A percentile compares a stretch with the other conserved stretches of the same genome.
These are phyloP conservation scores for Bombus confusus DNA, from an alignment of 1,140 invertebrate species.

Conservation along the genomic window DNA sequence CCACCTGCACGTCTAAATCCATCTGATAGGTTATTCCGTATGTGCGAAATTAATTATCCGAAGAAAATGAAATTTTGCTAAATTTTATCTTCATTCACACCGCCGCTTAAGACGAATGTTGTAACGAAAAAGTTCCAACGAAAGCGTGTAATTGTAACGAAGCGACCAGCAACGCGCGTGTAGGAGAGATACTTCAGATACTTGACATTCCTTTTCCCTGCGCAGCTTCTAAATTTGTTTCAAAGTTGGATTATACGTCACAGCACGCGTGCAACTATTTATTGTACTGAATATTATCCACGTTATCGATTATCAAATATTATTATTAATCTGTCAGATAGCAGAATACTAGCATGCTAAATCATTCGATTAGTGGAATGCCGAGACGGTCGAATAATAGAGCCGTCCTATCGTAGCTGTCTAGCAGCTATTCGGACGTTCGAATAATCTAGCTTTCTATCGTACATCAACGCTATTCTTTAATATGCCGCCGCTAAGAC, in stretches of 20 bases:
- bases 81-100: no score
- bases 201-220: neutral
- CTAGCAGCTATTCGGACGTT: no score
- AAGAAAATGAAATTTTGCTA: no score
- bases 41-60: no score
- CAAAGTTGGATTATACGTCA: neutral
- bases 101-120: no score
- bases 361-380: neutral
- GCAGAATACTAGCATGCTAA: neutral
- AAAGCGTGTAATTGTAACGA: no score
- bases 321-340: neutral
- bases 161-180: neutral
- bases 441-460: no score
- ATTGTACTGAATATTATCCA: neutral
- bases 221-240: neutral
- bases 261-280: neutral
- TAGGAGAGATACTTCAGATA: neutral
- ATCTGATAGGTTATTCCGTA: no score
- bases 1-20: no score
- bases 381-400: neutral
- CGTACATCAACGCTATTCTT: no score
- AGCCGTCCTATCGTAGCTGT: no score
- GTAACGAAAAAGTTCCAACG: neutral
- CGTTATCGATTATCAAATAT: neutral
- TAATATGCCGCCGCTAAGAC: no score